These are phyloP conservation scores for Tetrapedia diversipes DNA, from an alignment of 2,888 invertebrate genomes.

Conservation along the genomic window DNA sequence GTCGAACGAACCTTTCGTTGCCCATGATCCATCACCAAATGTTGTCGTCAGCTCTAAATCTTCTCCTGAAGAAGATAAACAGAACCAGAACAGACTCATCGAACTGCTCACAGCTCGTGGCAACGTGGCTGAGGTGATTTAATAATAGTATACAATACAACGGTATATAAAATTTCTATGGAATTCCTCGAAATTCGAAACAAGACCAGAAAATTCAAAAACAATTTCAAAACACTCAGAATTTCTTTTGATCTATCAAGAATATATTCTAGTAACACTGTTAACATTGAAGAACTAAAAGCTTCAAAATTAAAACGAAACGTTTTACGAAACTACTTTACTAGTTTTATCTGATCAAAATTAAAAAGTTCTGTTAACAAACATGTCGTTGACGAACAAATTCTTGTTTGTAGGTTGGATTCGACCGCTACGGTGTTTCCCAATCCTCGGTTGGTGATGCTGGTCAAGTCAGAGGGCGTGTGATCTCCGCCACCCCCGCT, in stretches of 20 bases:
- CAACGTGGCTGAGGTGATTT: constrained; percentile 80
- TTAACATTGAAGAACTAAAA: no score
- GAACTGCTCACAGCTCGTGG: constrained; percentile 83
- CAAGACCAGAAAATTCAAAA: no score
- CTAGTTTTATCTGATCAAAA: no score
- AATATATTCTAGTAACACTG: no score
- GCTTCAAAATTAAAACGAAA: no score
- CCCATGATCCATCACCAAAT: constrained; percentile 71
- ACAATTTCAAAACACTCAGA: no score
- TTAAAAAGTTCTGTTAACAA: background rate
- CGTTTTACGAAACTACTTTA: no score
- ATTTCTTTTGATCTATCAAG: no score
- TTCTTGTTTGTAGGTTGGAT: constrained; percentile 73
- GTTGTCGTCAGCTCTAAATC: constrained; percentile 77
- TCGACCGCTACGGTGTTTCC: constrained; percentile 77
- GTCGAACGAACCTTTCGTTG: constrained; percentile 67
- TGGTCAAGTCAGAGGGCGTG: constrained; percentile 84
- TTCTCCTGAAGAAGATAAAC: constrained; percentile 79
- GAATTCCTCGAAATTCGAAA: no score
- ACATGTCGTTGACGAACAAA: background rate
- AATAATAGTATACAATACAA: no score
- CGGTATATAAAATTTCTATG: no score
- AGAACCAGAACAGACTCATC: constrained; percentile 84
- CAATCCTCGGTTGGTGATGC: constrained; percentile 82
- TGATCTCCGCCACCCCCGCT: constrained; percentile 85